Evolutionary conservation across 2,888 invertebrate species (phyloP), one percentile per base, ranked within the genome.

Genomic region (Campoplex nolae): DNA sequence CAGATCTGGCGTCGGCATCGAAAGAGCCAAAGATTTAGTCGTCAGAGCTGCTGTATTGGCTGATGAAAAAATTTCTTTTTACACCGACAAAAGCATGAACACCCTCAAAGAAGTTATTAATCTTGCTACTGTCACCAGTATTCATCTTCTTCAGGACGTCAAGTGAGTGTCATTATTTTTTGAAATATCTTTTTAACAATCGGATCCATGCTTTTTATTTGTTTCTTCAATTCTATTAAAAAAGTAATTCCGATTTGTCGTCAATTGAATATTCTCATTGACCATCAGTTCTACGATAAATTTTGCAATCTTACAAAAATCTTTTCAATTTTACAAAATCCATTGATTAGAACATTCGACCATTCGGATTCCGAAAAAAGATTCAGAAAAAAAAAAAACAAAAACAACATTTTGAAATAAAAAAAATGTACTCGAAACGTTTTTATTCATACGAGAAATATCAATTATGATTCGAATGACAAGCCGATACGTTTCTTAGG

Each of bases 11-110:
- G 93, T 92, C 2, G 94, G 93, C 0, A 93, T 93, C n/a, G 94
- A 94, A 56, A 93, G 94, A 82, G 96, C 97, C 77, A 97, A 97
- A 88, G 97, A 98, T 92, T 96, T 97, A 91, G 97, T 97, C 88
- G 96, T 96, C n/a, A 95, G 93, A 70, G 91, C 89, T 38, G 91
- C 92, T 28, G 96, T 97, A 62, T 93, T 98, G 38, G 96, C 96
- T 6, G 97, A 97, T 89, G 96, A 97, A 68, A 97, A 97, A 92
- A 95, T 98, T 45, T 95, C 96, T 88, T 97, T 97, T 92, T 97
- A 97, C 91, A 95, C 96, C 7, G 98, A 98, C 92, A 96, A 97
- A 89, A 96, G 96, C 79, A 96, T 96, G 94, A 96, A 96, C 56
- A 95, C 96, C 56, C 92, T 96, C 35, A 97, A 97, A 92, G 97